phyloP scores from a whole-genome alignment of 37 sponge, comb jelly and placozoan species.

The Diacarnus erythraeanus region DNA sequence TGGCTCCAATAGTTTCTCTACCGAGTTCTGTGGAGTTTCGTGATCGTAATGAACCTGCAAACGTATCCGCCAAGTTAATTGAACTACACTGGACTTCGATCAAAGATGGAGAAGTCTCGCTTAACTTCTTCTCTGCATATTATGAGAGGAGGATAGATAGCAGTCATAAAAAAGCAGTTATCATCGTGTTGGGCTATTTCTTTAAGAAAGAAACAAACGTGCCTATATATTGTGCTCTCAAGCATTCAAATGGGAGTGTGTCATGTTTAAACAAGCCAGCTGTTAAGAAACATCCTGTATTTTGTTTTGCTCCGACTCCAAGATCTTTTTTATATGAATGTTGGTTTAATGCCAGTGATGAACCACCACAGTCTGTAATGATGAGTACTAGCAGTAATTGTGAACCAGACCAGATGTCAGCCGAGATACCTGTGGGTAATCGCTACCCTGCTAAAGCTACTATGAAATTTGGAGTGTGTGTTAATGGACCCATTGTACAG shows the following conservation, averaged over 20 bases:
- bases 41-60: too few relatives aligned
- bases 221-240: background rate
- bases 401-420: background rate
- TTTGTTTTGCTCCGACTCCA: background rate
- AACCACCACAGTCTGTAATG: background rate
- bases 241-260: background rate
- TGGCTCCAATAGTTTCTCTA: too few relatives aligned
- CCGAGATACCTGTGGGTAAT: background rate
- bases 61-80: too few relatives aligned
- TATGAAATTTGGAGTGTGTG: background rate
- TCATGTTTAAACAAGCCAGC: background rate
- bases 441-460: background rate
- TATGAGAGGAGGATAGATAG: too few relatives aligned
- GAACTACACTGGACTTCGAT: too few relatives aligned
- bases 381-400: background rate
- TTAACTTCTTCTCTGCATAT: too few relatives aligned
- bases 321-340: background rate
- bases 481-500: too few relatives aligned
- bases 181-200: background rate
- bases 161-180: too few relatives aligned
- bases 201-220: background rate
- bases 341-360: background rate
- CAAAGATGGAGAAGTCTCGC: too few relatives aligned
- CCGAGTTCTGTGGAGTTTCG: too few relatives aligned
- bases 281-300: background rate